Evolutionary conservation across 2,113 vertebrate species (phyloP).

Genomic region (Pygoscelis adeliae): DNA sequence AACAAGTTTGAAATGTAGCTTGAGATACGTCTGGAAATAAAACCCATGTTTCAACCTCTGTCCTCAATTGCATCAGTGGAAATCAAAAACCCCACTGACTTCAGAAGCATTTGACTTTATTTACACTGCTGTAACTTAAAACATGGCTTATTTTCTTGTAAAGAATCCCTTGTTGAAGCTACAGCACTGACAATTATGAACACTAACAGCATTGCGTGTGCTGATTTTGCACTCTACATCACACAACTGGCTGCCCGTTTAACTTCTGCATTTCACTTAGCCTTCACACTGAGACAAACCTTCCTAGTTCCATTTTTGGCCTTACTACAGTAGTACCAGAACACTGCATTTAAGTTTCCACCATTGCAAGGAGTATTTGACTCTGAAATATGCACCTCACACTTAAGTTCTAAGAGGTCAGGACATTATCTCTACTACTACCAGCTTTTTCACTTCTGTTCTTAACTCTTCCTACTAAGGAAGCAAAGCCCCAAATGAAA

Average conservation of each 20-base stretch:
- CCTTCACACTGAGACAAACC: not conserved
- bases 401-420: not conserved
- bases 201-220: not conserved
- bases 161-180: not conserved
- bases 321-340: not conserved
- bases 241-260: not conserved
- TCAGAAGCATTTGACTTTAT: not conserved
- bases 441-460: not conserved
- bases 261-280: not conserved
- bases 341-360: not conserved
- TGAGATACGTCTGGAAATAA: not conserved
- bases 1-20: not conserved
- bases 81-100: not conserved
- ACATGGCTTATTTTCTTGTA: not conserved
- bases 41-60: not conserved
- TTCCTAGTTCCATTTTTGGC: not conserved
- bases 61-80: not conserved
- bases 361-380: not conserved
- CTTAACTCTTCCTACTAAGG: not conserved
- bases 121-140: not conserved
- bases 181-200: not conserved
- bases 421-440: not conserved
- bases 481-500: not conserved
- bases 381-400: not conserved
- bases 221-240: not conserved